Base-by-base conservation (phyloP, 2,888 invertebrate species). In the Parasteatoda lunata region DNA sequence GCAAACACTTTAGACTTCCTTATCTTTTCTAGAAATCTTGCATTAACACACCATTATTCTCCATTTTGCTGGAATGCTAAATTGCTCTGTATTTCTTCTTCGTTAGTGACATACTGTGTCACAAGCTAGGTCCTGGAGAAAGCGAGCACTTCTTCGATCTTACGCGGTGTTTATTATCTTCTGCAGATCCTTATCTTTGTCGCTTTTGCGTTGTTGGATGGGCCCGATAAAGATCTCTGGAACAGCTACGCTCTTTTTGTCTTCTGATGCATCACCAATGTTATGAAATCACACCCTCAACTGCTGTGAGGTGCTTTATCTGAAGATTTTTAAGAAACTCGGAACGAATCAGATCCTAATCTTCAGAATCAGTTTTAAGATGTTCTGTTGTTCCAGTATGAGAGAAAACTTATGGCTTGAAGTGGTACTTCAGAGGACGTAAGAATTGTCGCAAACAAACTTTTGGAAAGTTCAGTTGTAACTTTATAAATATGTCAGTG, bases 181-280 rank as follows among this genome's bases (percentile, higher is more conserved):
- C n/a, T n/a, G 48, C 0, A 71, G 85, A 85, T 85, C 65, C 52
- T 85, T 85, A 85, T 85, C 85, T 85, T 85, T 85, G 59, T 79
- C 85, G 80, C 85, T 79, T 72, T 85, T 51, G 68, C 70, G 82
- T 64, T 77, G n/a, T 76, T 76, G 82, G 82, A 82, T 84, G 68
- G 69, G 8, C 64, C n/a, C 9, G 84, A 80, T 85, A 80, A 76
- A 8, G 76, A 80, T 76, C 79, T 80, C 65, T 71, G 66, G 52
- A 59, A 59, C 9, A 82, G 70, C 77, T 64, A 66, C 54, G 66
- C 72, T 52, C 70, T 70, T 77, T 76, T 77, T 84, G 71, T 65
- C 72, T 65, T 77, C 71, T 84, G 83, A 84, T 84, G 83, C 77
- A 84, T 84, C 83, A 76, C 82, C 82, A 47, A 47, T 48, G 77